phyloP scores from a whole-genome alignment of 2,113 vertebrate genomes.

The Abramis brama region DNA sequence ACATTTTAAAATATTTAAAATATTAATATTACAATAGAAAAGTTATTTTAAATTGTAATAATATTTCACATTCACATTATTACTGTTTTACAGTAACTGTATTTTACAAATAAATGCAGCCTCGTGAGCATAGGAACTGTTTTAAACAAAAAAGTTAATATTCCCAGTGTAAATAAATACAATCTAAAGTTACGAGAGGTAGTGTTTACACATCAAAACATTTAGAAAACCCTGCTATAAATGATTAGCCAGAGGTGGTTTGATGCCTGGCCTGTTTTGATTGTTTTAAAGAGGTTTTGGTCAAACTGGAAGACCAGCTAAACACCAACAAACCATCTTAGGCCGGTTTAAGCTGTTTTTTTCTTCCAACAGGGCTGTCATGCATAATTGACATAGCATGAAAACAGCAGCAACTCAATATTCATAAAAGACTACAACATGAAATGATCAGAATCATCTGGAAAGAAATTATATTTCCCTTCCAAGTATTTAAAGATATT shows the following conservation, averaged over 20 bases:
- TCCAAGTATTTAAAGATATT: slow-evolving; percentile 11
- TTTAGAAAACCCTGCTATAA: background rate
- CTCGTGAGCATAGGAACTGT: background rate
- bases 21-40: background rate
- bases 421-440: background rate
- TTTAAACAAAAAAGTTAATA: too few species aligned
- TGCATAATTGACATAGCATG: background rate
- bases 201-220: background rate
- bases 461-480: background rate
- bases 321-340: background rate
- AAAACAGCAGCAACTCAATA: background rate
- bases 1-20: background rate
- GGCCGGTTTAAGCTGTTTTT: background rate
- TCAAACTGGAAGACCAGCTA: background rate
- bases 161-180: too few species aligned
- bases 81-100: background rate
- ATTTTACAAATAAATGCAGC: background rate
- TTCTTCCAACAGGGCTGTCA: background rate
- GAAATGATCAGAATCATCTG: slow-evolving; percentile 20
- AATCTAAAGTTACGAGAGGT: background rate
- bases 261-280: background rate
- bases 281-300: background rate
- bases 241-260: background rate
- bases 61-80: background rate
- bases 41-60: background rate